Percentiles rank a stretch among this genome's conserved stretches.
Conservation (phyloP, 2,888 invertebrate genomes). For the Caradrina kadenii region DNA sequence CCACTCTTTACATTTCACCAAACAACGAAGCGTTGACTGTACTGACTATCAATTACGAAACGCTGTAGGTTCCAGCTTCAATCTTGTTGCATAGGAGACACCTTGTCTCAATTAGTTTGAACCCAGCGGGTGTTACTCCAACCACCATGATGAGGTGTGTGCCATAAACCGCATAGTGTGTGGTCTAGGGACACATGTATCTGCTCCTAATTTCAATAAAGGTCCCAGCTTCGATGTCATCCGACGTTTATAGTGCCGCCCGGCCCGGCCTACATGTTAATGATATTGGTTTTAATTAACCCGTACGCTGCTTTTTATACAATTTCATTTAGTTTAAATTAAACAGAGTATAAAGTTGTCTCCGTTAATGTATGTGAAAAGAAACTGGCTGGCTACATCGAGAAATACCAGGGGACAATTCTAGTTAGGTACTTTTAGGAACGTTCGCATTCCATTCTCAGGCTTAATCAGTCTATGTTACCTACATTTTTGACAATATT, state of each 20-base stretch:
- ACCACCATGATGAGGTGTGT: background rate
- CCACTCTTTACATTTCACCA: too few relatives aligned
- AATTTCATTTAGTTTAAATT: conserved; percentile 62
- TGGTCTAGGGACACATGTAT: conserved; percentile 55
- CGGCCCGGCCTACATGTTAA: conserved; percentile 56
- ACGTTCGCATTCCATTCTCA: too few relatives aligned
- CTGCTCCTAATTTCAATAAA: conserved; percentile 57
- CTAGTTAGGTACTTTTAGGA: too few relatives aligned
- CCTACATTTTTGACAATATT: too few relatives aligned
- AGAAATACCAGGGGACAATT: background rate
- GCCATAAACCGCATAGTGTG: conserved; percentile 45
- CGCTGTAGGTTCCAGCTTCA: background rate
- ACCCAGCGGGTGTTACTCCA: conserved; percentile 27
- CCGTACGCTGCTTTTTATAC: conserved; percentile 59
- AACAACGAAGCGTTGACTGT: too few relatives aligned
- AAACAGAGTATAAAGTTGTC: conserved; percentile 57
- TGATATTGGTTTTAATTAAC: conserved; percentile 67
- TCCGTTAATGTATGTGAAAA: conserved; percentile 34
- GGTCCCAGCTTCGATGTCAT: conserved; percentile 32
- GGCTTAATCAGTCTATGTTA: too few relatives aligned
- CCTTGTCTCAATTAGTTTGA: conserved; percentile 9
- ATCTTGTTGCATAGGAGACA: background rate
- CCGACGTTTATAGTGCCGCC: conserved; percentile 51
- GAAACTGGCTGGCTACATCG: conserved; percentile 15
- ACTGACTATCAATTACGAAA: too few relatives aligned